These are phyloP conservation scores for Lycia hirtaria DNA, from an alignment of 2,888 invertebrate species.

Conservation along the genomic window DNA sequence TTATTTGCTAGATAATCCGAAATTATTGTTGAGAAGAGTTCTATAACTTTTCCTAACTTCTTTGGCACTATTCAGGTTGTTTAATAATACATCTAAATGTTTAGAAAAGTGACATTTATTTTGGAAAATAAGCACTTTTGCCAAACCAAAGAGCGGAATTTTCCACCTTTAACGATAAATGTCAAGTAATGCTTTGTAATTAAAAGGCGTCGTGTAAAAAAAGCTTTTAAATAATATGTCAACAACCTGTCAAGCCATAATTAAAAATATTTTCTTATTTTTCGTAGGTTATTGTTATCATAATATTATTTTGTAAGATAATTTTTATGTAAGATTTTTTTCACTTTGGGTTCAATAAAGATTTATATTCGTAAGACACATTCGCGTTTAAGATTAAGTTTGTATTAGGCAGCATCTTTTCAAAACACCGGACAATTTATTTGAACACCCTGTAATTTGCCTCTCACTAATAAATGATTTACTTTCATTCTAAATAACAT, in stretches of 20 bases:
- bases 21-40: conserved; percentile 22
- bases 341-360: conserved; percentile 22
- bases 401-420: conserved; percentile 34
- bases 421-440: conserved; percentile 30
- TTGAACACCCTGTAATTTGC: conserved; percentile 62
- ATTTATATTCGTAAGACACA: conserved; percentile 14
- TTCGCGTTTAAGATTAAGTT: conserved; percentile 35
- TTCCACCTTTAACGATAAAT: conserved; percentile 42
- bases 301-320: conserved; percentile 50
- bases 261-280: conserved; percentile 32
- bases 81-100: conserved; percentile 10
- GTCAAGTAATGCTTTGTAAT: conserved; percentile 60
- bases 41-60: conserved; percentile 41
- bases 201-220: conserved; percentile 55
- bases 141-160: conserved; percentile 71
- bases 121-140: conserved; percentile 50
- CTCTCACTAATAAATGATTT: conserved; percentile 73
- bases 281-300: conserved; percentile 48
- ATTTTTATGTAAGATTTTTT: conserved; percentile 44
- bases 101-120: conserved; percentile 16
- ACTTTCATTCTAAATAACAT: conserved; percentile 53
- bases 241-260: conserved; percentile 53
- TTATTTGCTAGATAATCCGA: conserved; percentile 61
- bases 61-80: conserved; percentile 53
- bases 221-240: conserved; percentile 34